These are phyloP conservation scores for Rhinolophus sinicus DNA, from an alignment of 2,113 vertebrate species.

Conservation along the genomic window DNA sequence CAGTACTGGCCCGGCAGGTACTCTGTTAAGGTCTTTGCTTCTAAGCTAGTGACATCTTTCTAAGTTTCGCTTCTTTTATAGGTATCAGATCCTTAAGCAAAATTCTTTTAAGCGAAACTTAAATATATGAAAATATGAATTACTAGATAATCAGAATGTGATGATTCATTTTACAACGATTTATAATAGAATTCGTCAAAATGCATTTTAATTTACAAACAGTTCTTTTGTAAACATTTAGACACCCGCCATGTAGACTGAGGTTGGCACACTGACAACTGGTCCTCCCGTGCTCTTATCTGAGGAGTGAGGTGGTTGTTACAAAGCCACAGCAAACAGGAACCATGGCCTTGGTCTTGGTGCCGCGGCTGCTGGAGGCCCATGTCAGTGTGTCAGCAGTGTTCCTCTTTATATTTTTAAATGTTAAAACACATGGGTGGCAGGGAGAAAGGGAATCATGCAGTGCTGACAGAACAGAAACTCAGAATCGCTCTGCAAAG, in stretches of 20 bases:
- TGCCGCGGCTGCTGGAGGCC: not conserved
- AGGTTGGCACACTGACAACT: not conserved
- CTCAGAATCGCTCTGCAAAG: not conserved
- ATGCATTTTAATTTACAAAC: not conserved
- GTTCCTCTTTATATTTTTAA: fast-evolving
- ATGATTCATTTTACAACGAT: not conserved
- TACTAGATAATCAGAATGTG: not conserved
- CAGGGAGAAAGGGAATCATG: not conserved
- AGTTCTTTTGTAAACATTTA: not conserved
- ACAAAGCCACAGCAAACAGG: not conserved
- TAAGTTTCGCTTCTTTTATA: not conserved
- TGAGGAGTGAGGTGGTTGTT: not conserved
- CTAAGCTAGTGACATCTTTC: slow-evolving; percentile 43
- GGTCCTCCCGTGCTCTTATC: not conserved
- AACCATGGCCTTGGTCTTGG: not conserved
- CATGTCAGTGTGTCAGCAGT: not conserved
- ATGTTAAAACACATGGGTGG: not conserved
- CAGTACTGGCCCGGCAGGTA: not conserved
- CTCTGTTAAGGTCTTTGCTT: not conserved
- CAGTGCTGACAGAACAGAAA: not conserved
- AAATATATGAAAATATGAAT: not conserved
- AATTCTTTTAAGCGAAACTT: not conserved
- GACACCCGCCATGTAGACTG: not conserved
- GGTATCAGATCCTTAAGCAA: not conserved
- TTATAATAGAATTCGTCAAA: not conserved